Evolutionary conservation across 2,797 vertebrate genomes (phyloP).

Genomic region (Lepus townsendii): DNA sequence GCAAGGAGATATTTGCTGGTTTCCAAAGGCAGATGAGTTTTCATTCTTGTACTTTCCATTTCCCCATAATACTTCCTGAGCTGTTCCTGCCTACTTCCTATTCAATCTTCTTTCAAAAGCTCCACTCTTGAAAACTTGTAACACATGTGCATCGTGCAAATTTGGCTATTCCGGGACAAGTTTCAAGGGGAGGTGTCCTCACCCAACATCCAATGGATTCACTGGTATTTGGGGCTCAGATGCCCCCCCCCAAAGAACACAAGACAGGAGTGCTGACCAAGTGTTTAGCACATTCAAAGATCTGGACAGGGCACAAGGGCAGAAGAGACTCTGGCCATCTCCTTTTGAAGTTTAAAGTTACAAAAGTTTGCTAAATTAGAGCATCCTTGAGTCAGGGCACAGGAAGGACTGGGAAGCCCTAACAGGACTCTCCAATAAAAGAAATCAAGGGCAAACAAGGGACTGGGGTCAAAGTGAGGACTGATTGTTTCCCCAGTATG

Average conservation of each 20-base stretch:
- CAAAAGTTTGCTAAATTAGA: neutral
- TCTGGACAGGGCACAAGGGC: neutral
- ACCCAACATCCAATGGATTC: neutral
- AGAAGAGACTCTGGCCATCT: neutral
- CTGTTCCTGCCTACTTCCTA: neutral
- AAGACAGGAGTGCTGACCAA: neutral
- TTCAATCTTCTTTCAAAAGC: neutral
- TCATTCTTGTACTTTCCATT: neutral
- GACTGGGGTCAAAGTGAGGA: neutral
- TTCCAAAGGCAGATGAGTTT: neutral
- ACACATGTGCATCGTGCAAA: neutral
- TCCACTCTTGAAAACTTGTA: neutral
- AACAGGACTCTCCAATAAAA: neutral
- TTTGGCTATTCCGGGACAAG: neutral
- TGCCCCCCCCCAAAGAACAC: neutral
- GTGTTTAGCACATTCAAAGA: neutral
- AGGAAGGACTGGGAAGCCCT: neutral
- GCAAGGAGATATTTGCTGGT: neutral
- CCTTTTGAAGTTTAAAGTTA: neutral
- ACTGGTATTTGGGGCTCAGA: conserved; percentile 45
- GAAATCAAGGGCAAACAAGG: neutral
- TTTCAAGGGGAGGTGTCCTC: conserved; percentile 35
- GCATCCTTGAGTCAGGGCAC: neutral
- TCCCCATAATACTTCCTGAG: neutral
- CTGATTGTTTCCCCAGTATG: neutral